These are phyloP conservation scores for Lophotriccus pileatus DNA, from an alignment of 2,797 vertebrate species.

Conservation along the genomic window DNA sequence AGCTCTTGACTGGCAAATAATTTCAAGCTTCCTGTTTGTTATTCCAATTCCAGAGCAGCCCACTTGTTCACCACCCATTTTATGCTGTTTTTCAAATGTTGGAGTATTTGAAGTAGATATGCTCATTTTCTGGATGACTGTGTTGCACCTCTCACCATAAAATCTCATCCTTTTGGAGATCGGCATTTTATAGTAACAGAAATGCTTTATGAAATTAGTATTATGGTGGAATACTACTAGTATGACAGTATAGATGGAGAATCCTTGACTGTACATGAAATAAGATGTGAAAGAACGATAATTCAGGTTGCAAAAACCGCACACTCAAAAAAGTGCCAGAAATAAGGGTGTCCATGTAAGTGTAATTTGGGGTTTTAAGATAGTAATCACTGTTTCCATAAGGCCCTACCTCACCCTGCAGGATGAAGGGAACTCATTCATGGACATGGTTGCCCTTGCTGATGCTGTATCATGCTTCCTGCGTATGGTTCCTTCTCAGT, in stretches of 20 bases:
- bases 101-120: background rate
- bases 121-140: background rate
- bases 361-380: background rate
- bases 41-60: background rate
- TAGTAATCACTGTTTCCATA: background rate
- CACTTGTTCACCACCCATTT: background rate
- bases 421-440: background rate
- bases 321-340: background rate
- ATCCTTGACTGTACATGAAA: background rate
- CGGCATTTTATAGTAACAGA: background rate
- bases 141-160: background rate
- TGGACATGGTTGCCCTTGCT: background rate
- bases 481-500: background rate
- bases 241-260: background rate
- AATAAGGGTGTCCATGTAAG: background rate
- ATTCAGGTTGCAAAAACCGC: background rate
- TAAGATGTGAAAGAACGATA: background rate
- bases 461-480: background rate
- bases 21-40: background rate
- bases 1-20: background rate
- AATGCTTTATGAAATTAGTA: background rate
- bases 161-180: background rate
- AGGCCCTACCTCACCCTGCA: background rate
- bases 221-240: background rate
- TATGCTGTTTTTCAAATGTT: background rate